These are phyloP conservation scores for Phallusia fumigata DNA, from an alignment of 23 tunicate genomes.

Conservation along the genomic window DNA sequence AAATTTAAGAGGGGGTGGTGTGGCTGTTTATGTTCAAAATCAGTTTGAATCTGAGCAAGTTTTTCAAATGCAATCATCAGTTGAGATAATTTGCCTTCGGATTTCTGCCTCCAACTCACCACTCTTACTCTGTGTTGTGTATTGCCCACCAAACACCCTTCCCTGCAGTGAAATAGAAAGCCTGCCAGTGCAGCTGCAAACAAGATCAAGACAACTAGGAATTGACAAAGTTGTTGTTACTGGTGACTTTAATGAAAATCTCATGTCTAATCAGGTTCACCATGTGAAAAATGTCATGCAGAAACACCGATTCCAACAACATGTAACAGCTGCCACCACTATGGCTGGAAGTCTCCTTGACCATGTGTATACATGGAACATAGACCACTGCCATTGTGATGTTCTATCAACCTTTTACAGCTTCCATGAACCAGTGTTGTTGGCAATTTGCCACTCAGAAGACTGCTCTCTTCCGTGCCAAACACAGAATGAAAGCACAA, in stretches of 20 bases:
- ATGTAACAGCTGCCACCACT: neutral
- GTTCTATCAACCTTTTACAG: slow-evolving; percentile 4
- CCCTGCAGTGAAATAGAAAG: too few species aligned
- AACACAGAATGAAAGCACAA: too few species aligned
- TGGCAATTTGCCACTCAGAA: neutral
- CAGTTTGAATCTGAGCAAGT: neutral
- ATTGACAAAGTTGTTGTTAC: neutral
- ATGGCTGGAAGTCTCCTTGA: slow-evolving; percentile 4
- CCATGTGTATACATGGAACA: neutral
- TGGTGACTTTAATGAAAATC: slow-evolving; percentile 17
- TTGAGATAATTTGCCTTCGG: too few species aligned
- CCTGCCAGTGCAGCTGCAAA: too few species aligned
- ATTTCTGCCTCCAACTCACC: too few species aligned
- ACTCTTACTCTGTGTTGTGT: neutral
- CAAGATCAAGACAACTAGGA: neutral
- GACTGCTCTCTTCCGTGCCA: too few species aligned
- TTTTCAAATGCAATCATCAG: too few species aligned
- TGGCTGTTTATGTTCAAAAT: slow-evolving; percentile 3
- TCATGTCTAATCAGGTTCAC: neutral
- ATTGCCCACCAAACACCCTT: neutral
- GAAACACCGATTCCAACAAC: too few species aligned
- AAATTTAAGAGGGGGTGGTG: slow-evolving; percentile 12
- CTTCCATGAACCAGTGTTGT: slow-evolving; percentile 5
- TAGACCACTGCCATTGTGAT: neutral
- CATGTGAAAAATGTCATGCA: too few species aligned